Conservation (phyloP, 2,797 vertebrate genomes). For the Apogon hyalosoma region DNA sequence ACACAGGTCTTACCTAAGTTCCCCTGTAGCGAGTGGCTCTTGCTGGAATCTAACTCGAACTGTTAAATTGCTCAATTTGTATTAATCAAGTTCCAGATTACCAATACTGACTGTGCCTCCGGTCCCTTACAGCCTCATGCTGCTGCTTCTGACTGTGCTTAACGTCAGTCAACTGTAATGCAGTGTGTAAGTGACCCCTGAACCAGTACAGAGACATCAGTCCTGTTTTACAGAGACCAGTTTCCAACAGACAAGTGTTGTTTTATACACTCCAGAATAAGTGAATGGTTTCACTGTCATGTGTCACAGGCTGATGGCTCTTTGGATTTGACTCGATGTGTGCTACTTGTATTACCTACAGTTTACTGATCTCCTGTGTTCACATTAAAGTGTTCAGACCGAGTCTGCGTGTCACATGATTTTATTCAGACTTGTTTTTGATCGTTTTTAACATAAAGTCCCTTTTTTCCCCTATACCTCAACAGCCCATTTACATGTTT, state of each 20-base stretch:
- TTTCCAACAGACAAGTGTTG: conserved; percentile 21
- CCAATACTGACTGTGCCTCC: conserved; percentile 71
- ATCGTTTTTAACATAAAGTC: neutral
- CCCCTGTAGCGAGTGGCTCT: neutral
- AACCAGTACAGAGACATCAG: conserved; percentile 40
- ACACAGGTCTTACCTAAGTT: conserved; percentile 7
- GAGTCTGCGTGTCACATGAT: conserved; percentile 25
- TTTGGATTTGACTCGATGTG: conserved; percentile 59
- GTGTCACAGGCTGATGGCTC: conserved; percentile 44
- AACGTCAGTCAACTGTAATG: conserved; percentile 35
- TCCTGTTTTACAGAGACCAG: conserved; percentile 7
- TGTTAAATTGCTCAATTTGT: conserved; percentile 48
- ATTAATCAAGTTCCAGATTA: conserved; percentile 42
- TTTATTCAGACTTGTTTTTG: neutral
- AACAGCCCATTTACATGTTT: neutral
- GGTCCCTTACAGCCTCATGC: conserved; percentile 54
- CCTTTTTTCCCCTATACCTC: neutral
- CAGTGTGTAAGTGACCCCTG: conserved; percentile 34
- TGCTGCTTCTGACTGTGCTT: conserved; percentile 50
- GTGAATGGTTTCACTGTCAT: conserved; percentile 18
- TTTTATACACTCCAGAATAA: conserved; percentile 56
- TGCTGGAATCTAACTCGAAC: conserved; percentile 14
- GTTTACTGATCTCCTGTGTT: conserved; percentile 80
- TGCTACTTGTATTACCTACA: conserved; percentile 71
- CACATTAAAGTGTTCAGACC: conserved; percentile 85